A percentile compares a stretch with the other conserved stretches of the same genome.
Evolutionary conservation across 2,888 invertebrate genomes (phyloP).

Genomic region (Drosophila bunnanda): DNA sequence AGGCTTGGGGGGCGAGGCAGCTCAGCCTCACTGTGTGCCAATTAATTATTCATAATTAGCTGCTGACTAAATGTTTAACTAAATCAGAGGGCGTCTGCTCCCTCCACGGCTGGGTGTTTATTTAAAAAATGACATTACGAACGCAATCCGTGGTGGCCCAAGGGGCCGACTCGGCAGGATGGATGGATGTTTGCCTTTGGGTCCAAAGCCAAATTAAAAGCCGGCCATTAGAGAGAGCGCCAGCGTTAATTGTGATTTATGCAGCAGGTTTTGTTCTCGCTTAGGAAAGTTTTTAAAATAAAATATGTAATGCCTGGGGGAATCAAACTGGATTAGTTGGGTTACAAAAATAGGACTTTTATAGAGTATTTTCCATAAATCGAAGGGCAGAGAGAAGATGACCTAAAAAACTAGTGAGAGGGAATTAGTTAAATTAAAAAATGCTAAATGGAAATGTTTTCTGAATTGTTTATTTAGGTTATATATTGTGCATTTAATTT

Average conservation of each 20-base stretch:
- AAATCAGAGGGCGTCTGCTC: slow-evolving; percentile 49
- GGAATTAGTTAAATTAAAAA: neutral
- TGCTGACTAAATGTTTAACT: slow-evolving; percentile 61
- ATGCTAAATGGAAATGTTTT: too few species aligned
- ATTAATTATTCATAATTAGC: slow-evolving; percentile 73
- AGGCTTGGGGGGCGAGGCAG: neutral
- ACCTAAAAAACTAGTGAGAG: neutral
- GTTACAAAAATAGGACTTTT: neutral
- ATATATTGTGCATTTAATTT: too few species aligned
- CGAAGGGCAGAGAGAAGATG: neutral
- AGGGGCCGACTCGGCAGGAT: slow-evolving; percentile 5
- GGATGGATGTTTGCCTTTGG: slow-evolving; percentile 30
- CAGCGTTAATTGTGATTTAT: slow-evolving; percentile 58
- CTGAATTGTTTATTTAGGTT: neutral
- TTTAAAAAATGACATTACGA: slow-evolving; percentile 45
- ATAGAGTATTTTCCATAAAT: neutral
- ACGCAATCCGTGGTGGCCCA: slow-evolving; percentile 26
- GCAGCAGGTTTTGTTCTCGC: slow-evolving; percentile 25
- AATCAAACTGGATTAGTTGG: neutral
- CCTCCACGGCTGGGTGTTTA: slow-evolving; percentile 27
- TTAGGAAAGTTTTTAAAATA: slow-evolving; percentile 18
- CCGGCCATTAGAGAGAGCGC: slow-evolving; percentile 40
- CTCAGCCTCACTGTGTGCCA: slow-evolving; percentile 30
- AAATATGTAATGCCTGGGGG: neutral
- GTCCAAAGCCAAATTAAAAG: slow-evolving; percentile 45